Conservation (phyloP, 2,888 invertebrate species). For the Agonum fuliginosum region DNA sequence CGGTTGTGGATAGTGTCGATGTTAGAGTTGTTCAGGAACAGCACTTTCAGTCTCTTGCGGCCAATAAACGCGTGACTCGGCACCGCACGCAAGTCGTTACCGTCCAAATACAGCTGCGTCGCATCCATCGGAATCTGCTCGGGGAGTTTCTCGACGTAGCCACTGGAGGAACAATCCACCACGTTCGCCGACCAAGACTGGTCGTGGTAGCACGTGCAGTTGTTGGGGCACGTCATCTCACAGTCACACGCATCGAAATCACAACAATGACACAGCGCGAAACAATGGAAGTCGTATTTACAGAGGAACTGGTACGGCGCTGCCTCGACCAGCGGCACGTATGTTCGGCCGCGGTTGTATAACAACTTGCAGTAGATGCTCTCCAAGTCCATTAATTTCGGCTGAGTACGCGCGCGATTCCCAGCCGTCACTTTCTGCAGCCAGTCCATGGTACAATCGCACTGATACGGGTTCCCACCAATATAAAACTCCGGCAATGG, state of each 20-base stretch:
- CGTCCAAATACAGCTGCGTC: constrained; percentile 90
- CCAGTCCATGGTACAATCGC: constrained; percentile 95
- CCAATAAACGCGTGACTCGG: constrained; percentile 91
- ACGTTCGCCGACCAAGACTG: constrained; percentile 91
- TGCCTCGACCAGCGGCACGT: constrained; percentile 85
- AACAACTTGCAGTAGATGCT: constrained; percentile 88
- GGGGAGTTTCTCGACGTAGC: constrained; percentile 82
- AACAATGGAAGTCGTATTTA: constrained; percentile 89
- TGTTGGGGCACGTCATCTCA: constrained; percentile 92
- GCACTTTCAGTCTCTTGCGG: constrained; percentile 83
- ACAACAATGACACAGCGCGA: constrained; percentile 91
- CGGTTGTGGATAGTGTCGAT: constrained; percentile 87
- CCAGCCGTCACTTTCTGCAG: constrained; percentile 86
- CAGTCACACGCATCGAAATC: constrained; percentile 95
- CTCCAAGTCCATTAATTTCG: constrained; percentile 87
- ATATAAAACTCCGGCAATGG: constrained; percentile 88
- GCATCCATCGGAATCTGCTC: constrained; percentile 93
- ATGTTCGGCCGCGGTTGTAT: constrained; percentile 84
- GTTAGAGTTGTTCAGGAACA: constrained; percentile 86
- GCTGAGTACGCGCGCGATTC: constrained; percentile 85
- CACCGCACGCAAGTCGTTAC: constrained; percentile 85
- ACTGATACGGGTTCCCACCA: constrained; percentile 89
- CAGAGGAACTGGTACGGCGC: constrained; percentile 89
- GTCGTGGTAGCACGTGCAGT: constrained; percentile 93
- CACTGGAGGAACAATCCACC: constrained; percentile 86